phyloP scores from a whole-genome alignment of 2,113 vertebrate genomes.

The Nymphicus hollandicus region DNA sequence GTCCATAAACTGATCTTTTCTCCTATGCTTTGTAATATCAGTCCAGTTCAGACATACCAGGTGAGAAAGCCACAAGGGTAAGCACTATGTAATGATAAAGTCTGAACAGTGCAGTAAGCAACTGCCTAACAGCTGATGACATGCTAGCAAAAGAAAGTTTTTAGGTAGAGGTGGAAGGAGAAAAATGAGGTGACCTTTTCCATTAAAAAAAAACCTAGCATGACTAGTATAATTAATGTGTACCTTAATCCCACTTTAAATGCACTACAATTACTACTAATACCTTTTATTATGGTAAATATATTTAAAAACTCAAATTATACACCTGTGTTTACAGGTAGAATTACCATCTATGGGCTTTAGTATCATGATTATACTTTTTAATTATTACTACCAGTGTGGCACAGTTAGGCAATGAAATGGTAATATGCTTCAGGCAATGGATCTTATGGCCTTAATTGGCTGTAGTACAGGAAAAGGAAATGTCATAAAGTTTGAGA shows the following conservation, averaged over 20 bases:
- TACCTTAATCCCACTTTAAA: slow-evolving; percentile 8
- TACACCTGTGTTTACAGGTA: background rate
- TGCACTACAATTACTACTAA: background rate
- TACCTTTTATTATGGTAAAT: slow-evolving; percentile 2
- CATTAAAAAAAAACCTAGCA: background rate
- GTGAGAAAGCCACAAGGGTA: background rate
- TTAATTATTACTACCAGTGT: background rate
- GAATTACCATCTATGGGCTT: background rate
- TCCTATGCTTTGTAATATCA: background rate
- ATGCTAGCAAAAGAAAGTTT: background rate
- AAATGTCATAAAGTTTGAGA: slow-evolving; percentile 9
- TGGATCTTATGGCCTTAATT: slow-evolving; percentile 8
- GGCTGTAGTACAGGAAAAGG: background rate
- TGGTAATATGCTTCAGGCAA: background rate
- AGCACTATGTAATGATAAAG: background rate
- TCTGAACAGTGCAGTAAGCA: background rate
- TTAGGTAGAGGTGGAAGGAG: background rate
- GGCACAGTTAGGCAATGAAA: slow-evolving; percentile 1
- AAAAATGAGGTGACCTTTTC: background rate
- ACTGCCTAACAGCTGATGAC: background rate
- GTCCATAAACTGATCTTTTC: background rate
- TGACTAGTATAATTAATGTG: background rate
- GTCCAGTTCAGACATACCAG: background rate
- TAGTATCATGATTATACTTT: background rate
- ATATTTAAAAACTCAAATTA: slow-evolving; percentile 1